A percentile compares a stretch with the other conserved stretches of the same genome.
Evolutionary conservation across 2,797 vertebrate species (phyloP).

Genomic region (Vultur gryphus): DNA sequence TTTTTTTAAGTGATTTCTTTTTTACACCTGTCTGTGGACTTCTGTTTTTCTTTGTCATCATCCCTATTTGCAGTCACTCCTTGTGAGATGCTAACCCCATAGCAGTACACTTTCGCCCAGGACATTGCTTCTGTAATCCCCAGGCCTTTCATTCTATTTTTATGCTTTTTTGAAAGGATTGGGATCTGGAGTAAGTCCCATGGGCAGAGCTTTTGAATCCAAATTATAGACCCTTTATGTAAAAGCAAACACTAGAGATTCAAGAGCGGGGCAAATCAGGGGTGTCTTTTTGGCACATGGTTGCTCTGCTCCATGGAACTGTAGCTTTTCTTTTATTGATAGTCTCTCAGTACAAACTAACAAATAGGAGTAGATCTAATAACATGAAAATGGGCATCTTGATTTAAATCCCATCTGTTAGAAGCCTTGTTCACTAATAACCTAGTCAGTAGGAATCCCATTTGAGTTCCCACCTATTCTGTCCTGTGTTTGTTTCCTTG

Average conservation of each 20-base stretch:
- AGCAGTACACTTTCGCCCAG: not conserved
- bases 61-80: not conserved
- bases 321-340: not conserved
- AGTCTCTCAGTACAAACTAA: not conserved
- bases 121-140: not conserved
- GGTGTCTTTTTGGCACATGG: not conserved
- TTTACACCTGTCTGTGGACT: not conserved
- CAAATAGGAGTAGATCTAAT: not conserved
- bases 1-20: not conserved
- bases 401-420: not conserved
- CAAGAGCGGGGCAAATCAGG: not conserved
- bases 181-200: not conserved
- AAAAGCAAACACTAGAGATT: not conserved
- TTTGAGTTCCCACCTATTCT: not conserved
- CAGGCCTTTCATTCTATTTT: not conserved
- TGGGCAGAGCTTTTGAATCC: not conserved
- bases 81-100: not conserved
- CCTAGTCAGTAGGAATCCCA: not conserved
- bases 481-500: not conserved
- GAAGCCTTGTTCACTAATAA: not conserved
- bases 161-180: not conserved
- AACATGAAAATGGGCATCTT: not conserved
- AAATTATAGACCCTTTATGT: not conserved
- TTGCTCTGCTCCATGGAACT: not conserved
- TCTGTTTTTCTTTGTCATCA: not conserved